A percentile compares a stretch with the other conserved stretches of the same genome.
Evolutionary conservation across 2,888 invertebrate genomes (phyloP).

Genomic region (Lissocephala sabroskyi): DNA sequence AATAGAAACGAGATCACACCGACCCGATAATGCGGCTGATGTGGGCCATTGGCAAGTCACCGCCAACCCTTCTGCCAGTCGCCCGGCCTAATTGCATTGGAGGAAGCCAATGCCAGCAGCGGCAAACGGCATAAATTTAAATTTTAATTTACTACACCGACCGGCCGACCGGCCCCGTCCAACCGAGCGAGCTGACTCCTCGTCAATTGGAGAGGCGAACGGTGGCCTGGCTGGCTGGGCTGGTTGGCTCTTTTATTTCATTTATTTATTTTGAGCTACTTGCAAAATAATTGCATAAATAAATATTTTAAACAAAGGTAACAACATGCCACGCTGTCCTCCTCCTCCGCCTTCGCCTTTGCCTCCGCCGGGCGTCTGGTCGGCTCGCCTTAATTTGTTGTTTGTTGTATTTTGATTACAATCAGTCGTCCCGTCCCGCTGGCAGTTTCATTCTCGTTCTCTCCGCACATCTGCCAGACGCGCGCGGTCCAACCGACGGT

Average conservation of each 20-base stretch:
- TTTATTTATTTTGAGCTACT: conserved; percentile 69
- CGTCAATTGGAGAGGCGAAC: conserved; percentile 54
- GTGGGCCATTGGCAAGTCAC: conserved; percentile 15
- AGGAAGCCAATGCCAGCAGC: conserved; percentile 14
- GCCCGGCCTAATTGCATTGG: conserved; percentile 53
- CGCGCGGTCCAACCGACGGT: too few species aligned
- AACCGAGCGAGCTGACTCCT: conserved; percentile 10
- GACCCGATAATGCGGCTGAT: conserved; percentile 27
- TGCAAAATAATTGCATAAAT: conserved; percentile 69
- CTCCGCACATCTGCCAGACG: not conserved
- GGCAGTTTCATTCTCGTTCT: conserved; percentile 9
- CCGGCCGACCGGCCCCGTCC: conserved; percentile 1
- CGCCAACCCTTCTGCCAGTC: conserved; percentile 6
- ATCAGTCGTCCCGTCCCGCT: conserved; percentile 40
- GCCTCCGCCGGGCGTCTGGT: conserved; percentile 3
- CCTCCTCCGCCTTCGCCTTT: too few species aligned
- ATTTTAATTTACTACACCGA: conserved; percentile 64
- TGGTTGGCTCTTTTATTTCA: too few species aligned
- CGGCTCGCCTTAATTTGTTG: conserved; percentile 54
- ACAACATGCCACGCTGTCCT: conserved; percentile 21
- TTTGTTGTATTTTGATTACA: conserved; percentile 64
- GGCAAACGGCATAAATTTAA: conserved; percentile 67
- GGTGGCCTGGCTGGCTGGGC: conserved; percentile 15
- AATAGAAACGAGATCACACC: conserved; percentile 63
- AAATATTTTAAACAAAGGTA: conserved; percentile 66